Percentiles rank a stretch among this genome's conserved stretches.
These are phyloP conservation scores for Anabas testudineus DNA, from an alignment of 2,797 vertebrate genomes.

Conservation along the genomic window DNA sequence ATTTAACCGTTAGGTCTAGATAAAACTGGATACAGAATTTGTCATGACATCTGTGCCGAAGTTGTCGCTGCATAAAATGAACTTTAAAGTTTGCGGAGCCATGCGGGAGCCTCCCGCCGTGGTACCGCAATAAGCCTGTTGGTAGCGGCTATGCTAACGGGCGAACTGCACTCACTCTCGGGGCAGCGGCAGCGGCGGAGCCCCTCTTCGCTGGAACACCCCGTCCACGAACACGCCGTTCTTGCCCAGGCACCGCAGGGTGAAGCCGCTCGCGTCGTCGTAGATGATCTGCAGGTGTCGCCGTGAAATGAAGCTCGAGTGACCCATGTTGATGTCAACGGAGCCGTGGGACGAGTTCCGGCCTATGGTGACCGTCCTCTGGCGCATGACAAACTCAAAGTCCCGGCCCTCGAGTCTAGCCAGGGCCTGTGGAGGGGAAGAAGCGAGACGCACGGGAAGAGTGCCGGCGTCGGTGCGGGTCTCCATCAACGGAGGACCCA, in stretches of 20 bases:
- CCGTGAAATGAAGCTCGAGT: constrained; percentile 97
- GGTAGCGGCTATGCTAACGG: constrained; percentile 44
- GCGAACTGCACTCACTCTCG: constrained; percentile 88
- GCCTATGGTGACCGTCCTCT: constrained; percentile 93
- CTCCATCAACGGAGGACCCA: constrained; percentile 67
- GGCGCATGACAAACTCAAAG: constrained; percentile 98
- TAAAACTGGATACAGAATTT: neutral
- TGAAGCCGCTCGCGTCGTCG: constrained; percentile 90
- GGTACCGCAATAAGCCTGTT: constrained; percentile 16
- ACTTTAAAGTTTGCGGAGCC: neutral
- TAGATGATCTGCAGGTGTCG: constrained; percentile 94
- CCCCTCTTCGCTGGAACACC: constrained; percentile 95
- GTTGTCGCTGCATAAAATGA: neutral
- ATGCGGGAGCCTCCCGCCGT: neutral
- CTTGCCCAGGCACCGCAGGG: constrained; percentile 95
- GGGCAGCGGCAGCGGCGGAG: constrained; percentile 91
- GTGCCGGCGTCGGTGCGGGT: constrained; percentile 58
- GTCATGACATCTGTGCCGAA: neutral
- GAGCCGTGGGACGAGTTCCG: constrained; percentile 97
- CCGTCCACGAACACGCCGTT: constrained; percentile 99
- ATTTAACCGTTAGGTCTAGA: neutral
- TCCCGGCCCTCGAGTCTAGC: constrained; percentile 96
- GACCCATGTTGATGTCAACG: constrained; percentile 98
- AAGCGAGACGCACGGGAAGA: constrained; percentile 65
- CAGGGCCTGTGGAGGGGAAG: constrained; percentile 81